Evolutionary conservation across 2,797 vertebrate genomes (phyloP).

Genomic region (Chromis chromis): DNA sequence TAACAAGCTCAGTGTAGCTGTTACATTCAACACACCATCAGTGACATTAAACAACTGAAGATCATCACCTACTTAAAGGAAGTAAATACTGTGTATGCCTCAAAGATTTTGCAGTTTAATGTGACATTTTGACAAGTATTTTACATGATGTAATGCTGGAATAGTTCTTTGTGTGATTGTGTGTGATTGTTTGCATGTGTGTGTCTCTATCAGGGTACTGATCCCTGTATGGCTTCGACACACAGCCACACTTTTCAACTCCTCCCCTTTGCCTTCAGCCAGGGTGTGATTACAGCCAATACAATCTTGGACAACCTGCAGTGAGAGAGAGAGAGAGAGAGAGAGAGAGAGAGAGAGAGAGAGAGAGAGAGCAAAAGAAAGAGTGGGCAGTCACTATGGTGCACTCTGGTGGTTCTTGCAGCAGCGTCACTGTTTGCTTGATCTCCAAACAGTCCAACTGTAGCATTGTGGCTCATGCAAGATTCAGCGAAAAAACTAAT

Average conservation of each 20-base stretch:
- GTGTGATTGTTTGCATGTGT: constrained; percentile 29
- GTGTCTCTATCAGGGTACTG: constrained; percentile 42
- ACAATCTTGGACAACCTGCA: constrained; percentile 75
- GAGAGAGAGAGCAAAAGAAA: constrained; percentile 53
- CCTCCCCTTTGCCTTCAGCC: constrained; percentile 75
- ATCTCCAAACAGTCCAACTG: constrained; percentile 71
- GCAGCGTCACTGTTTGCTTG: constrained; percentile 77
- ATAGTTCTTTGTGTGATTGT: not conserved
- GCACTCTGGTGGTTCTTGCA: constrained; percentile 79
- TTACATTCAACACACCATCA: constrained; percentile 27
- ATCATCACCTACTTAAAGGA: not conserved
- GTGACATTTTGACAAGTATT: not conserved
- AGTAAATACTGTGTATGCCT: not conserved
- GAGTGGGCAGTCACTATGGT: constrained; percentile 74
- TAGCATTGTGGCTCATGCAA: constrained; percentile 59
- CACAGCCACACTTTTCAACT: constrained; percentile 74
- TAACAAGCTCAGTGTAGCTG: constrained; percentile 32
- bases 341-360: constrained; percentile 46
- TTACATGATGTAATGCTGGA: not conserved
- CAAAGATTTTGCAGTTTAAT: not conserved
- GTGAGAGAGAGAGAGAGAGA: constrained; percentile 30
- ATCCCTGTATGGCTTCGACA: constrained; percentile 59
- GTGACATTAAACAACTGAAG: constrained; percentile 1
- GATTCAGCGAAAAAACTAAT: constrained; percentile 46
- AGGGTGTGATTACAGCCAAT: constrained; percentile 79